These are phyloP conservation scores for Campoplex capitator DNA, from an alignment of 2,888 invertebrate genomes.

Conservation along the genomic window DNA sequence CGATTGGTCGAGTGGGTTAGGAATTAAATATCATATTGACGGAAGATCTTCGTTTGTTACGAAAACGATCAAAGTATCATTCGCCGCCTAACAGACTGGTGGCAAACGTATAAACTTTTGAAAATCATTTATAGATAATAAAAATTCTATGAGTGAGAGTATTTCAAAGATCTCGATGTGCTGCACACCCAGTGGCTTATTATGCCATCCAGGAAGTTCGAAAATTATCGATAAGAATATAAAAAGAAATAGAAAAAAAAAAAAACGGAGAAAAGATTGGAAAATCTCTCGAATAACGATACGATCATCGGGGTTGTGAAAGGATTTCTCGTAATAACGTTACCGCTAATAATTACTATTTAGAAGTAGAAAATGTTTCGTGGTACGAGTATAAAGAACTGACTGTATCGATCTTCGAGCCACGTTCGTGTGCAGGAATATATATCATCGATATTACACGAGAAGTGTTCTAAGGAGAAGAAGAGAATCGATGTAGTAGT, in stretches of 20 bases:
- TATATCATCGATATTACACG: conserved; percentile 63
- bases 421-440: conserved; percentile 53
- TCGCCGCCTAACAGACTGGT: background rate
- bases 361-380: conserved; percentile 55
- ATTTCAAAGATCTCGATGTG: background rate
- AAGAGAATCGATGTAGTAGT: conserved; percentile 46
- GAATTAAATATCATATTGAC: background rate
- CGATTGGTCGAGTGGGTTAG: conserved; percentile 9
- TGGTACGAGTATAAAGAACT: conserved; percentile 55
- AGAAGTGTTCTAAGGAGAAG: conserved; percentile 11
- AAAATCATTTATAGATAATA: background rate
- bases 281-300: conserved; percentile 54
- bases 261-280: background rate
- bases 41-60: conserved; percentile 44
- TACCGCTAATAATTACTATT: conserved; percentile 70
- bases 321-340: conserved; percentile 51
- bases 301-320: conserved; percentile 52
- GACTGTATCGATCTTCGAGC: conserved; percentile 69
- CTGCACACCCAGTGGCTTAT: conserved; percentile 37
- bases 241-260: conserved; percentile 2
- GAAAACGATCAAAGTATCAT: background rate
- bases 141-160: background rate
- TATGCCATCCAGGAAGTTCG: conserved; percentile 59
- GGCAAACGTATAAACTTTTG: background rate
- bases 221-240: conserved; percentile 40